These are phyloP conservation scores for Pediacus dermestoides DNA, from an alignment of 2,888 invertebrate genomes.

Conservation along the genomic window DNA sequence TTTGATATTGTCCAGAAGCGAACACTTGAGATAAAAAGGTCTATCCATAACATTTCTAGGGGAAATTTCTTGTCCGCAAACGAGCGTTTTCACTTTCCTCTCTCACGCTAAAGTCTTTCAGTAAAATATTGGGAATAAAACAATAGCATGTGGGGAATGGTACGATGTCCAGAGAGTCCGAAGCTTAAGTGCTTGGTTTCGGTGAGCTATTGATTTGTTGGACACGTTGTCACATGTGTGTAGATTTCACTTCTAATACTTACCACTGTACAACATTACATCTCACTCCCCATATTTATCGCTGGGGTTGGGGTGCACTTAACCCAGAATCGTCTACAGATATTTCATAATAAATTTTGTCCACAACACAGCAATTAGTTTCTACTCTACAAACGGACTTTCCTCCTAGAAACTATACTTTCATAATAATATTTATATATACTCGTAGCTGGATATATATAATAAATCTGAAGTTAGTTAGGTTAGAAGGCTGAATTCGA, in stretches of 20 bases:
- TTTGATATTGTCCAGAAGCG: conserved; percentile 25
- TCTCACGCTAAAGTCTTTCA: conserved; percentile 39
- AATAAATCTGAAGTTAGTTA: too few relatives aligned
- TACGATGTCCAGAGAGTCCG: conserved; percentile 28
- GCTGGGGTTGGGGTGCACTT: too few relatives aligned
- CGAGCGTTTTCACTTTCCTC: conserved; percentile 45
- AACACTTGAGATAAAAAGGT: conserved; percentile 28
- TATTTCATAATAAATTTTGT: too few relatives aligned
- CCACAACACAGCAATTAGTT: too few relatives aligned
- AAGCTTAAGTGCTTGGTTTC: conserved; percentile 36
- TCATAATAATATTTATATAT: too few relatives aligned
- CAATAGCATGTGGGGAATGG: conserved; percentile 36
- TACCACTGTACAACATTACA: conserved; percentile 15
- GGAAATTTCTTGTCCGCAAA: conserved; percentile 34
- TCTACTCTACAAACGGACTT: too few relatives aligned
- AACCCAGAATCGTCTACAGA: too few relatives aligned
- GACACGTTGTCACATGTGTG: conserved; percentile 46
- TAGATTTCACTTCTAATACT: conserved; percentile 39
- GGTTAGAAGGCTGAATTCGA: too few relatives aligned
- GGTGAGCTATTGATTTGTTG: conserved; percentile 46
- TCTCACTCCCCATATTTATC: conserved; percentile 1
- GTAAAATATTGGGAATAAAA: conserved; percentile 45
- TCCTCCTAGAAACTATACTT: too few relatives aligned
- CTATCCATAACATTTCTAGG: conserved; percentile 28
- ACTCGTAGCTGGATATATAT: too few relatives aligned